Conservation (phyloP, 2,797 vertebrate species). For the Helostoma temminkii region DNA sequence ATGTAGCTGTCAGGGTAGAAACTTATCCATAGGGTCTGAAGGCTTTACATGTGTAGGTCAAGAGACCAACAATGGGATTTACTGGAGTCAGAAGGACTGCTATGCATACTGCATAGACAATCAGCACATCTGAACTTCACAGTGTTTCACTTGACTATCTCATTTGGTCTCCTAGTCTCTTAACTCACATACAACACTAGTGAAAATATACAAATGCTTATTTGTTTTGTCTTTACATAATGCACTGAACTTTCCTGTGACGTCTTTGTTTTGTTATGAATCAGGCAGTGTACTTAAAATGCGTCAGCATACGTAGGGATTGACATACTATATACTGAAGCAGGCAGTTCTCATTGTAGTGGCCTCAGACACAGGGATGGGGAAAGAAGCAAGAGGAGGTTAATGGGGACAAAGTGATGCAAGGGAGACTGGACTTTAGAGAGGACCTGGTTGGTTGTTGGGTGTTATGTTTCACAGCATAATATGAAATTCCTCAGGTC, state of each 20-base stretch:
- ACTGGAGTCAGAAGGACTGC: slow-evolving; percentile 57
- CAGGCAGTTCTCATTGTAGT: slow-evolving; percentile 2
- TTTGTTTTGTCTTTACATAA: slow-evolving; percentile 8
- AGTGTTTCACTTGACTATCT: slow-evolving; percentile 11
- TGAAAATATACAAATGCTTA: slow-evolving; percentile 8
- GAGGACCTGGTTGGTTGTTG: slow-evolving; percentile 51
- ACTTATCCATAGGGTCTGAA: slow-evolving; percentile 50
- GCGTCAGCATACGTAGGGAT: neutral
- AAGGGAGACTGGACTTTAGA: neutral
- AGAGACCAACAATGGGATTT: slow-evolving; percentile 54
- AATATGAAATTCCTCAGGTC: slow-evolving; percentile 76
- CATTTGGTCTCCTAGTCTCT: neutral
- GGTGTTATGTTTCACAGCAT: slow-evolving; percentile 77
- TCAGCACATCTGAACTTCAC: slow-evolving; percentile 51
- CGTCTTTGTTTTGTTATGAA: neutral
- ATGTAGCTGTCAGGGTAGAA: slow-evolving; percentile 74
- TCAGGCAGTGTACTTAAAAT: neutral
- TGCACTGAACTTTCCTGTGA: neutral
- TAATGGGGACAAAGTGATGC: slow-evolving; percentile 19
- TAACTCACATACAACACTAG: neutral
- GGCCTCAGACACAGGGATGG: neutral
- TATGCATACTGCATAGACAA: slow-evolving; percentile 54
- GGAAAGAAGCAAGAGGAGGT: neutral
- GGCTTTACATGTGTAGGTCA: slow-evolving; percentile 76
- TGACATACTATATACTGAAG: neutral